Conservation (phyloP, 2,113 vertebrate genomes). For the Callorhinus ursinus region DNA sequence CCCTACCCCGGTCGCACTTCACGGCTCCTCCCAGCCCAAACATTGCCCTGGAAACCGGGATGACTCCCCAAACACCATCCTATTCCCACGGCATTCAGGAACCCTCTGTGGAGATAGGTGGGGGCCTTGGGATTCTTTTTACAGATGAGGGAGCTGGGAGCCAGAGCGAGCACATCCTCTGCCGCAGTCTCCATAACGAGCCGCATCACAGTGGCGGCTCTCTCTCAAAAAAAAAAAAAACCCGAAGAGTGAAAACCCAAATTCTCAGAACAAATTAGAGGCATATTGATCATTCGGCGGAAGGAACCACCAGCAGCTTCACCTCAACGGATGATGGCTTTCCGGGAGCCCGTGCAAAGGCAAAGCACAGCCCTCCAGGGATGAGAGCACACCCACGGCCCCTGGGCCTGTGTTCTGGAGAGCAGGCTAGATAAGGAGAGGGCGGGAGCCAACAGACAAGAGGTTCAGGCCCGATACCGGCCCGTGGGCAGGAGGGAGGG, state of each 20-base stretch:
- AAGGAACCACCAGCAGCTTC: fast-evolving
- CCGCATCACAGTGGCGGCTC: neutral
- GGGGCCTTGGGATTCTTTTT: neutral
- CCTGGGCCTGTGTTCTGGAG: neutral
- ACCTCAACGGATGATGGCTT: fast-evolving
- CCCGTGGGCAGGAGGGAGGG: fast-evolving
- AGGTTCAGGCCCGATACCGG: neutral
- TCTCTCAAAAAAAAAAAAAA: neutral
- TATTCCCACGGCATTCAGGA: conserved; percentile 5
- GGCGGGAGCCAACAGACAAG: fast-evolving
- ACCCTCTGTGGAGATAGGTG: neutral
- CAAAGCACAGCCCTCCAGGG: neutral
- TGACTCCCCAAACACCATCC: neutral
- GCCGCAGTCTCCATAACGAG: fast-evolving
- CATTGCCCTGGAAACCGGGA: conserved; percentile 11
- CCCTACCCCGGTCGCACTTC: neutral
- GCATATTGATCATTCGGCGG: too few species aligned
- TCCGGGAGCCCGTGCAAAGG: fast-evolving
- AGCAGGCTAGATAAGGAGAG: neutral
- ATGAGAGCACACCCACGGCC: too few species aligned
- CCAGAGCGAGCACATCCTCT: neutral
- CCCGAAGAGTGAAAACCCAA: neutral
- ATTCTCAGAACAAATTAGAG: neutral
- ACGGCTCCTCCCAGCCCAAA: neutral
- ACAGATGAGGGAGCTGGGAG: neutral